These are phyloP conservation scores for Coecobrya sp. DNA, from an alignment of 2,888 invertebrate species.

Conservation along the genomic window DNA sequence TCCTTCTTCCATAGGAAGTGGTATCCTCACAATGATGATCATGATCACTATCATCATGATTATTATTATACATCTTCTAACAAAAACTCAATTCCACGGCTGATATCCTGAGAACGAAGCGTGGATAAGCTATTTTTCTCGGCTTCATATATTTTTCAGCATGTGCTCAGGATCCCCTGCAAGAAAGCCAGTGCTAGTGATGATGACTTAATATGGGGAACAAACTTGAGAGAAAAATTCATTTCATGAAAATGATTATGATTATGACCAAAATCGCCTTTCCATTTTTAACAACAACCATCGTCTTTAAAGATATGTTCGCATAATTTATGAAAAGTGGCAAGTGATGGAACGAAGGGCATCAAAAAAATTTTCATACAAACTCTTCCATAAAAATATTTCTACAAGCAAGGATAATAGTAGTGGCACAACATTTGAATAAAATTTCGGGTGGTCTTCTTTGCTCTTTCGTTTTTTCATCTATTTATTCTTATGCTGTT, in stretches of 20 bases:
- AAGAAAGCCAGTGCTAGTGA: neutral
- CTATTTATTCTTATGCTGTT: no score
- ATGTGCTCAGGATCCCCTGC: constrained; percentile 4
- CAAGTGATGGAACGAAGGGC: constrained; percentile 29
- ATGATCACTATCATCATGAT: constrained; percentile 20
- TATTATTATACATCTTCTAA: constrained; percentile 13
- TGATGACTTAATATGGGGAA: constrained; percentile 75
- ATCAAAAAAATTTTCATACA: neutral
- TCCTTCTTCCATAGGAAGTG: constrained; percentile 41
- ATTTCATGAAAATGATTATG: constrained; percentile 21
- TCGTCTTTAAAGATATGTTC: neutral
- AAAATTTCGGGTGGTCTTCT: no score
- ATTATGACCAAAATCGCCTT: constrained; percentile 29
- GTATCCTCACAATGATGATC: neutral
- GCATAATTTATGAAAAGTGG: constrained; percentile 30
- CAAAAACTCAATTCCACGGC: constrained; percentile 64
- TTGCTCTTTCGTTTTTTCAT: no score
- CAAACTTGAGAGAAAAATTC: neutral
- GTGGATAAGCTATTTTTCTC: constrained; percentile 49
- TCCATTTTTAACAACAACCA: constrained; percentile 30
- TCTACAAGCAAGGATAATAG: no score
- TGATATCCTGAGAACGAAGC: constrained; percentile 62
- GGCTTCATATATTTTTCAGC: constrained; percentile 20
- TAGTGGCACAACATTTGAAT: no score
- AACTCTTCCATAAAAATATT: neutral